A percentile compares a stretch with the other conserved stretches of the same genome.
Evolutionary conservation across 2,797 vertebrate genomes (phyloP).

Genomic region (Pangasius sanitwongsei): DNA sequence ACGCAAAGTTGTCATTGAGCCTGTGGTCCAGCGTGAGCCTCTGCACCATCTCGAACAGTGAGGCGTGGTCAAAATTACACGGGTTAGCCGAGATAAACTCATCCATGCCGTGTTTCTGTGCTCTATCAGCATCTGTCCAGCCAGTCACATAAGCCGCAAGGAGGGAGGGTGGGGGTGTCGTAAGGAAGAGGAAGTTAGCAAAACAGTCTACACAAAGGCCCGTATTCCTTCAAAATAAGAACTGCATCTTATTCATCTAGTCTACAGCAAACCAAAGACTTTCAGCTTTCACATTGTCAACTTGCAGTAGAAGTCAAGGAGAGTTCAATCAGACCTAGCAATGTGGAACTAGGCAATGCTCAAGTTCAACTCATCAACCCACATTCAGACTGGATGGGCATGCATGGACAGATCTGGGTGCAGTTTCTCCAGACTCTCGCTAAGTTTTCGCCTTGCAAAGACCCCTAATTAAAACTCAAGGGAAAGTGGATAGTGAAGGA

Average conservation of each 20-base stretch:
- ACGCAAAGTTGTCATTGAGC: constrained; percentile 99
- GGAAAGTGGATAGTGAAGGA: constrained; percentile 37
- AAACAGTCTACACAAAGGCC: constrained; percentile 53
- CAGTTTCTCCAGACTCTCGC: constrained; percentile 44
- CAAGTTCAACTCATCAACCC: constrained; percentile 55
- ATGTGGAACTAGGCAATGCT: constrained; percentile 66
- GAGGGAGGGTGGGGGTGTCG: constrained; percentile 43
- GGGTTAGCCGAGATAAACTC: constrained; percentile 99
- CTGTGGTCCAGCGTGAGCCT: constrained; percentile 98
- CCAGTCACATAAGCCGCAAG: constrained; percentile 68
- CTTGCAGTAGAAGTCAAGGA: constrained; percentile 88
- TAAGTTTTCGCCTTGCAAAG: constrained; percentile 33
- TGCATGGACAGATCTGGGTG: constrained; percentile 66
- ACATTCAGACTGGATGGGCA: constrained; percentile 67
- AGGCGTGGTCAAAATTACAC: constrained; percentile 99
- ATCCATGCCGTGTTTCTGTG: constrained; percentile 99
- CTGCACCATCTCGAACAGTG: constrained; percentile 98
- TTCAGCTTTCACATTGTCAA: constrained; percentile 96
- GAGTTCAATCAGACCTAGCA: constrained; percentile 72
- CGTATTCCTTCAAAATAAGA: constrained; percentile 66
- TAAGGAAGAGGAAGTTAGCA: constrained; percentile 70
- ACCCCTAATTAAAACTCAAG: constrained; percentile 38
- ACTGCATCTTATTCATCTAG: constrained; percentile 64
- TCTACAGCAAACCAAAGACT: constrained; percentile 84
- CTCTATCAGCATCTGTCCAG: constrained; percentile 98